A percentile compares a stretch with the other conserved stretches of the same genome.
phyloP scores from a whole-genome alignment of 2,888 invertebrate species.

The Ischnura elegans region DNA sequence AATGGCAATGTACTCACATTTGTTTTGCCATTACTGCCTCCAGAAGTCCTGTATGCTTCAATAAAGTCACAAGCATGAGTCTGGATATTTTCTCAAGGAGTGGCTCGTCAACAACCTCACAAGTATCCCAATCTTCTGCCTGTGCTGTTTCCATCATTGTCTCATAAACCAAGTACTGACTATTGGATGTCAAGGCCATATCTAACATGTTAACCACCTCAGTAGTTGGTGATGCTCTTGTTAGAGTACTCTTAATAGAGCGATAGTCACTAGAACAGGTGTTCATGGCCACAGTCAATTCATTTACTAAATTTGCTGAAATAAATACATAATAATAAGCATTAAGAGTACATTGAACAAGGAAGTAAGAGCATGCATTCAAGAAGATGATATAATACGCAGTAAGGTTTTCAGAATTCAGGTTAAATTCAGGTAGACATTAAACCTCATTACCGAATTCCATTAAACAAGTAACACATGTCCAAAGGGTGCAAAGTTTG shows the following conservation, averaged over 20 bases:
- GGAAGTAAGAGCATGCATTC: too few relatives aligned
- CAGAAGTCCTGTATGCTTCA: constrained; percentile 80
- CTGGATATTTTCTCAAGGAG: constrained; percentile 79
- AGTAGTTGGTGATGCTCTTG: background rate
- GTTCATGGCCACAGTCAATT: constrained; percentile 37
- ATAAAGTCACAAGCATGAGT: constrained; percentile 79
- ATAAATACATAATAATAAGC: too few relatives aligned
- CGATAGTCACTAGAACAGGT: constrained; percentile 56
- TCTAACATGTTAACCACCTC: constrained; percentile 36
- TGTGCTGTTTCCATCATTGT: constrained; percentile 77
- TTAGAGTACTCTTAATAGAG: constrained; percentile 23
- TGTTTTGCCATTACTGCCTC: constrained; percentile 76
- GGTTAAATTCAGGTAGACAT: too few relatives aligned
- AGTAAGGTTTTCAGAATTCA: too few relatives aligned
- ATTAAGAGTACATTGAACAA: too few relatives aligned
- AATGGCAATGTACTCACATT: constrained; percentile 75
- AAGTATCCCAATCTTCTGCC: constrained; percentile 79
- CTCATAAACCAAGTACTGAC: constrained; percentile 75
- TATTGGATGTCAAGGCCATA: constrained; percentile 71
- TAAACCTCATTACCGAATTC: too few relatives aligned
- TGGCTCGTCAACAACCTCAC: constrained; percentile 77
- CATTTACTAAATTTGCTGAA: constrained; percentile 56
- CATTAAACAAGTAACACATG: too few relatives aligned
- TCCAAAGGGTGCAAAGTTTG: too few relatives aligned
- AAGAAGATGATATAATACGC: too few relatives aligned